These are phyloP conservation scores for Gulo gulo DNA, from an alignment of 2,113 vertebrate genomes.

Conservation along the genomic window DNA sequence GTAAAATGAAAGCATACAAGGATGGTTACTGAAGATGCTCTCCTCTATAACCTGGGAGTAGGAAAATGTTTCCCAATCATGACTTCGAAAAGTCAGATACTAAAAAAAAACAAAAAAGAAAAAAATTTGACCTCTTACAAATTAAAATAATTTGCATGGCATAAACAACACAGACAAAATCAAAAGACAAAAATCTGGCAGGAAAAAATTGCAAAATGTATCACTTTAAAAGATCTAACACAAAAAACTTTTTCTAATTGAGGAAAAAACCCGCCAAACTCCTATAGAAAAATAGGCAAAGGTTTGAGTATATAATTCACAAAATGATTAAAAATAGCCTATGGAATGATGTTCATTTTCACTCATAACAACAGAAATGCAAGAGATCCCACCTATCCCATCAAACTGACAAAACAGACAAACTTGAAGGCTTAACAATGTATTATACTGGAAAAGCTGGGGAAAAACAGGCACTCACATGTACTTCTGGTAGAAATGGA, in stretches of 20 bases:
- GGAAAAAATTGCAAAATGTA: not conserved
- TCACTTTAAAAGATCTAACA: not conserved
- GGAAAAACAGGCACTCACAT: not conserved
- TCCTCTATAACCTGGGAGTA: not conserved
- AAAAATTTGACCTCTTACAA: not conserved
- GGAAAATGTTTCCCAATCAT: not conserved
- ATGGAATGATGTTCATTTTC: not conserved
- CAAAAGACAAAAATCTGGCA: not conserved
- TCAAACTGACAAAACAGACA: not conserved
- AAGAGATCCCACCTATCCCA: not conserved
- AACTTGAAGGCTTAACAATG: not conserved
- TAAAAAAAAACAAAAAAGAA: not conserved
- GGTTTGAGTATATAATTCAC: not conserved
- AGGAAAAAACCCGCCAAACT: not conserved
- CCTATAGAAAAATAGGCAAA: not conserved
- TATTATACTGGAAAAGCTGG: not conserved
- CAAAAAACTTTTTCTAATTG: not conserved
- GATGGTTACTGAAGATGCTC: not conserved
- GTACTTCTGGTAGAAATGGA: not conserved
- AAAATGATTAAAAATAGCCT: not conserved
- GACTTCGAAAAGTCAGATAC: not conserved
- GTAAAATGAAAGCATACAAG: not conserved
- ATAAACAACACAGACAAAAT: not conserved
- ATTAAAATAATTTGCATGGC: not conserved
- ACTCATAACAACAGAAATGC: not conserved